Percentiles rank a stretch among this genome's conserved stretches.
phyloP scores from a whole-genome alignment of 2,113 vertebrate species.

The Machaerirhynchus nigripectus region DNA sequence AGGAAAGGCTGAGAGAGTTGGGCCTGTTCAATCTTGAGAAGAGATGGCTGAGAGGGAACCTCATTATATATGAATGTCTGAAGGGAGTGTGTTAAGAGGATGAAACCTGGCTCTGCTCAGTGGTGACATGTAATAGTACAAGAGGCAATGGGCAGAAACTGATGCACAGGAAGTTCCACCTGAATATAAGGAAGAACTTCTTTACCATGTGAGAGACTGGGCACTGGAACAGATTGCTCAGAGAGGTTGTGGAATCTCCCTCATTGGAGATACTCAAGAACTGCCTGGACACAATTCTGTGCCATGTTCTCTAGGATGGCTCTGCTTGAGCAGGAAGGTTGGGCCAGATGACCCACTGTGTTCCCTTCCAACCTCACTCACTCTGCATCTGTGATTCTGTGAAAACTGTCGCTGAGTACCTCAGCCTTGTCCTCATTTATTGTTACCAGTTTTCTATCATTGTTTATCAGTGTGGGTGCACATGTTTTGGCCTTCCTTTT shows the following conservation, averaged over 20 bases:
- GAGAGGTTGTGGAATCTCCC: neutral
- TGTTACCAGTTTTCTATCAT: neutral
- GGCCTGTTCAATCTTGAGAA: neutral
- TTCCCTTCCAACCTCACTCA: neutral
- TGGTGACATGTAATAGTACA: neutral
- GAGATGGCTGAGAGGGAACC: neutral
- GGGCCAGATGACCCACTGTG: too few species aligned
- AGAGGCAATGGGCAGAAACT: neutral
- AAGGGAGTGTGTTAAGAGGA: neutral
- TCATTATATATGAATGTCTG: neutral
- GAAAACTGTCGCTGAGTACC: neutral
- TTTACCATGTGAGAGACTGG: rapidly evolving
- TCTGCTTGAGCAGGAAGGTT: neutral
- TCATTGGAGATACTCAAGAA: neutral
- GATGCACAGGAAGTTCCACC: neutral
- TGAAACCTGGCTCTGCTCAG: neutral
- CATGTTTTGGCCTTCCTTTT: neutral
- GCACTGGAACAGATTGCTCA: neutral
- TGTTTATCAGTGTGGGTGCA: neutral
- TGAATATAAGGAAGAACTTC: neutral
- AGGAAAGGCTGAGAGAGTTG: neutral
- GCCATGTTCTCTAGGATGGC: neutral
- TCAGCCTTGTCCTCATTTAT: neutral
- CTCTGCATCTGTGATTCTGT: neutral
- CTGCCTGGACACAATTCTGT: neutral